Evolutionary conservation across 2,113 vertebrate genomes (phyloP).

Genomic region (Percopsis transmontana): DNA sequence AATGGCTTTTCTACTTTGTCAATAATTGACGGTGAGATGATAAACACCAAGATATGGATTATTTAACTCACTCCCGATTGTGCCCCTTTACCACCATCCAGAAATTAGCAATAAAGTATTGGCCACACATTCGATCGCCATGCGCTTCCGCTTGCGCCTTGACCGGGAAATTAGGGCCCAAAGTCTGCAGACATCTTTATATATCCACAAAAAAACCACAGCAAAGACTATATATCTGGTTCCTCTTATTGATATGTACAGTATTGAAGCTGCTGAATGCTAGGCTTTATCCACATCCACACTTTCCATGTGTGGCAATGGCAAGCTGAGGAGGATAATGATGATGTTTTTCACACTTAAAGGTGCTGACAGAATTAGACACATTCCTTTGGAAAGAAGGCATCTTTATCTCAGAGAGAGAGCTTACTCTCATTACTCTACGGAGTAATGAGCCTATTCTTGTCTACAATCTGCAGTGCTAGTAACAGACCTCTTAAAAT

Average conservation of each 20-base stretch:
- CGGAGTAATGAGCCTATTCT: constrained; percentile 11
- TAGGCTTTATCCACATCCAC: constrained; percentile 4
- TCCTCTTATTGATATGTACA: constrained; percentile 1
- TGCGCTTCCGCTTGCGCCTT: no score
- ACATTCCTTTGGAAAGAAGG: constrained; percentile 16
- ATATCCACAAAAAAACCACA: no score
- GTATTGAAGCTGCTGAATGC: constrained; percentile 6
- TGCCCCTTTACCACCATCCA: no score
- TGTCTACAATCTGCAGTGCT: constrained; percentile 25
- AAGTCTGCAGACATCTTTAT: no score
- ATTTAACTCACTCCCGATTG: constrained; percentile 42
- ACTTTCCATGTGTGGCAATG: constrained; percentile 3
- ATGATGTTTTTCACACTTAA: constrained; percentile 20
- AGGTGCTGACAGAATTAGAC: constrained; percentile 12
- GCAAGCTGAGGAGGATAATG: constrained; percentile 8
- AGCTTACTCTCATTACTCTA: constrained; percentile 23
- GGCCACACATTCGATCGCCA: no score
- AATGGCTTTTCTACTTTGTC: constrained; percentile 27
- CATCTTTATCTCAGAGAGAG: constrained; percentile 20
- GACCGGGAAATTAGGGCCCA: no score
- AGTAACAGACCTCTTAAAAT: neutral
- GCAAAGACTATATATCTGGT: neutral
- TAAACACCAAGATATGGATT: constrained; percentile 42
- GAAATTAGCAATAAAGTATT: no score
- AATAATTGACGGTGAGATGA: constrained; percentile 44